phyloP scores from a whole-genome alignment of 1,140 invertebrate species.

The Platyscapa corneri region DNA sequence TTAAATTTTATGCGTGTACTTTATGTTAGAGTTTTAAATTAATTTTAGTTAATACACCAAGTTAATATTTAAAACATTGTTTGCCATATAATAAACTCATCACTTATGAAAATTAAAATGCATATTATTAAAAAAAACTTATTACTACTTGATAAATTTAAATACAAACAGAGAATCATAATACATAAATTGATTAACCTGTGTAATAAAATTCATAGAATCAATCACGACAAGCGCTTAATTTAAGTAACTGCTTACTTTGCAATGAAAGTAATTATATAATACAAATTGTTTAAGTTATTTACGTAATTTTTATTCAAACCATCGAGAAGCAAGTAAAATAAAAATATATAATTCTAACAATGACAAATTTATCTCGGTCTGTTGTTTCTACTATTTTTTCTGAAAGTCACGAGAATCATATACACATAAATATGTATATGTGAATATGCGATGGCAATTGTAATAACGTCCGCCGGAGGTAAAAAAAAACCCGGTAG shows the following conservation, averaged over 20 bases:
- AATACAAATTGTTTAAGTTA: background rate
- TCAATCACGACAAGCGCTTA: background rate
- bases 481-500: slow-evolving; percentile 37
- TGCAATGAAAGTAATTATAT: background rate
- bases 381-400: slow-evolving; percentile 14
- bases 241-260: background rate
- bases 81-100: no score
- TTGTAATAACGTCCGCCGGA: slow-evolving; percentile 49
- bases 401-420: slow-evolving; percentile 32
- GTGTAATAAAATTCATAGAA: background rate
- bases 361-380: background rate
- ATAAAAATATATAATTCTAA: background rate
- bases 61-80: no score
- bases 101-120: no score
- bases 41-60: no score
- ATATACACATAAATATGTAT: background rate
- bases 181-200: background rate
- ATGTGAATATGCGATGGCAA: background rate
- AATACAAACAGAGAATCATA: background rate
- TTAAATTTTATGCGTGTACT: no score
- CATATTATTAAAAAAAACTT: no score
- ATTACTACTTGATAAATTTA: no score
- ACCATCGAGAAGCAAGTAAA: background rate
- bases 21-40: no score
- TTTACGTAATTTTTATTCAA: background rate